Conservation (phyloP, 2,797 vertebrate species). For the Ispidina picta region DNA sequence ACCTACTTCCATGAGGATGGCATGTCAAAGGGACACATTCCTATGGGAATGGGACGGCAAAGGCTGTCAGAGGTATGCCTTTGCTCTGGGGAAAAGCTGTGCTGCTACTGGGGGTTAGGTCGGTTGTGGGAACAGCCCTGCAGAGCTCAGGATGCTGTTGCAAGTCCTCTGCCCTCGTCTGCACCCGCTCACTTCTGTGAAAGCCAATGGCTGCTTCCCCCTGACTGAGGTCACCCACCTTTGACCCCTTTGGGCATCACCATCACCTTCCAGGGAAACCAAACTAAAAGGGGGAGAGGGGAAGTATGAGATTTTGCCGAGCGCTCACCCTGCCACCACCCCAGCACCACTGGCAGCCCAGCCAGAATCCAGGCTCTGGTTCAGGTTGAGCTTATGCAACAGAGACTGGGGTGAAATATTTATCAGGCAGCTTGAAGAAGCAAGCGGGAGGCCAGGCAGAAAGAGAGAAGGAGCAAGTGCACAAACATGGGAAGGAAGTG, state of each 20-base stretch:
- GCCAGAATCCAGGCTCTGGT: not conserved
- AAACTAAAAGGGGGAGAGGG: not conserved
- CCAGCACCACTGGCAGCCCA: not conserved
- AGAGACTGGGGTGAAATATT: not conserved
- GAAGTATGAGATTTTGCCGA: not conserved
- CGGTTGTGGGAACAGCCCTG: rapidly evolving
- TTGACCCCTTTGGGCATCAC: not conserved
- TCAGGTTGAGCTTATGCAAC: not conserved
- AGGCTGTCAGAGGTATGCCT: not conserved
- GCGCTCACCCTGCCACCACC: rapidly evolving
- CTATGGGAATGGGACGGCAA: not conserved
- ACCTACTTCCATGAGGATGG: rapidly evolving
- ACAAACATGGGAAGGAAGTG: not conserved
- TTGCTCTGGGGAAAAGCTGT: not conserved
- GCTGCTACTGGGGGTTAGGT: not conserved
- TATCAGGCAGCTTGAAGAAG: constrained; percentile 7
- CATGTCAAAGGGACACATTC: too few species aligned
- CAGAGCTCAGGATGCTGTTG: rapidly evolving
- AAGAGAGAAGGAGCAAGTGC: not conserved
- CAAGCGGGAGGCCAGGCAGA: not conserved
- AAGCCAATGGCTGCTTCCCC: not conserved
- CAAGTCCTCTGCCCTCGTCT: not conserved
- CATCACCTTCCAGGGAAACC: rapidly evolving
- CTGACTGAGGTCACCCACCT: rapidly evolving
- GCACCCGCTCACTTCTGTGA: rapidly evolving